Conservation (phyloP, 2,888 invertebrate genomes). For the Lumbricus terrestris region DNA sequence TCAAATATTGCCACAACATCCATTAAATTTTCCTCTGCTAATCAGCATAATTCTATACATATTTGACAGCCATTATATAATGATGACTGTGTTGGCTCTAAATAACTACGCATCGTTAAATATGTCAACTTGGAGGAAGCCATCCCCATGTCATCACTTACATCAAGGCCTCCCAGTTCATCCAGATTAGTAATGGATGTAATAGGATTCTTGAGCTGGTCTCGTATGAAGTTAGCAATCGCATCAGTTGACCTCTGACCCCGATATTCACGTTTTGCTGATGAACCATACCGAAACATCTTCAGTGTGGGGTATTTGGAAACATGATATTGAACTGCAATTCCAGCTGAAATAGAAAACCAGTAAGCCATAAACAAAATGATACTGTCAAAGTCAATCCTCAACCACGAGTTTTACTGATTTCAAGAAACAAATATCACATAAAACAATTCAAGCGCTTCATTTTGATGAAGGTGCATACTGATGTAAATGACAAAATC, state of each 20-base stretch:
- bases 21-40: neutral
- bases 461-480: too few species aligned
- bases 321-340: slow-evolving; percentile 89
- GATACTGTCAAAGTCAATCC: neutral
- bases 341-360: slow-evolving; percentile 62
- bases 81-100: neutral
- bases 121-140: neutral
- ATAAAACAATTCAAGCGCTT: neutral
- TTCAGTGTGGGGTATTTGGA: slow-evolving; percentile 98
- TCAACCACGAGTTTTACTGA: neutral
- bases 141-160: slow-evolving; percentile 36
- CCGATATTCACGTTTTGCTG: slow-evolving; percentile 65
- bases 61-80: too few species aligned
- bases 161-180: slow-evolving; percentile 51
- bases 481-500: neutral
- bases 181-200: slow-evolving; percentile 63
- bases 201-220: slow-evolving; percentile 71
- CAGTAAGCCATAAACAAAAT: neutral
- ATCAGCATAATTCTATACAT: too few species aligned
- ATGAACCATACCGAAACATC: slow-evolving; percentile 70
- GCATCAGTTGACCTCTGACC: slow-evolving; percentile 89
- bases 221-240: slow-evolving; percentile 80
- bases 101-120: neutral
- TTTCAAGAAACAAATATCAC: neutral
- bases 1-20: neutral